phyloP scores from a whole-genome alignment of 1,140 invertebrate genomes.

The Phortica variegata region DNA sequence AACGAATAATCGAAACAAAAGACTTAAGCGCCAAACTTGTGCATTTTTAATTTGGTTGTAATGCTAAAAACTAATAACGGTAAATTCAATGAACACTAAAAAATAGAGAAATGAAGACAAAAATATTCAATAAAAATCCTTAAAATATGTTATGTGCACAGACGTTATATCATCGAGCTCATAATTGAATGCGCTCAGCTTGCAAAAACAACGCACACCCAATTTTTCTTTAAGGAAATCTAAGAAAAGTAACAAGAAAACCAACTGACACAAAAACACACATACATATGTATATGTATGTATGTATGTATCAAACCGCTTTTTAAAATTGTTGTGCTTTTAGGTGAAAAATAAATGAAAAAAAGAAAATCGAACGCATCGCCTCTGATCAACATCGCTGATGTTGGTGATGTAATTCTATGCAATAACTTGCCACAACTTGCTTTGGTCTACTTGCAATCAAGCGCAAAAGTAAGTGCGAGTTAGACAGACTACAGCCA shows the following conservation, averaged over 20 bases:
- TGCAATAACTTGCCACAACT: slow-evolving; percentile 31
- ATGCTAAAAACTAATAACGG: background rate
- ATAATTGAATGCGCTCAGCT: too few species aligned
- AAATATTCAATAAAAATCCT: slow-evolving; percentile 9
- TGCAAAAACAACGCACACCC: slow-evolving; percentile 36
- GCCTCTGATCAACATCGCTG: slow-evolving; percentile 36
- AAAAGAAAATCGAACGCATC: slow-evolving; percentile 16
- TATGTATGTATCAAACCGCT: slow-evolving; percentile 33
- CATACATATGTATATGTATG: slow-evolving; percentile 3
- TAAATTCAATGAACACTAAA: background rate
- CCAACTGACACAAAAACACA: slow-evolving; percentile 25
- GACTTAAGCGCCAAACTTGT: background rate
- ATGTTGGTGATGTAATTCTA: slow-evolving; percentile 40
- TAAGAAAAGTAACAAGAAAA: slow-evolving; percentile 28
- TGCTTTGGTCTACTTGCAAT: slow-evolving; percentile 19
- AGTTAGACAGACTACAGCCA: too few species aligned
- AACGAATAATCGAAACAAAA: background rate
- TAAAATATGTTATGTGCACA: background rate
- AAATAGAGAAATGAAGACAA: background rate
- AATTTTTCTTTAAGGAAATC: slow-evolving; percentile 46
- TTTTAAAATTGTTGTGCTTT: slow-evolving; percentile 26
- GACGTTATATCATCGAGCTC: slow-evolving; percentile 41
- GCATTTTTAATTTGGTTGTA: background rate
- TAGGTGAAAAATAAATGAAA: background rate
- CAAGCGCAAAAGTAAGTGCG: background rate